These are phyloP conservation scores for Papilio demoleus DNA, from an alignment of 2,888 invertebrate genomes.

Conservation along the genomic window DNA sequence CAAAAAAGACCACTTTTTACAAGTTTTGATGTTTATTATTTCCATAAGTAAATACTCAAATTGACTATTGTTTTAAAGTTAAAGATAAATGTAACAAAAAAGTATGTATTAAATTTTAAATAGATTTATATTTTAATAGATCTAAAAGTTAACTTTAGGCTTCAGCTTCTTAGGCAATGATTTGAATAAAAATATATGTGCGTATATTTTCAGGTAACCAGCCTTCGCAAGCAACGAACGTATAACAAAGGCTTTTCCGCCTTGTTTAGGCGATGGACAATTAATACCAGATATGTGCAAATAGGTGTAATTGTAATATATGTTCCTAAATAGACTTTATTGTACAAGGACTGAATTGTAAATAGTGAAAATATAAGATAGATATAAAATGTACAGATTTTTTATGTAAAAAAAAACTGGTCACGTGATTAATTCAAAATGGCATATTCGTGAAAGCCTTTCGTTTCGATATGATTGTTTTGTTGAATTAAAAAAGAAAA, in stretches of 20 bases:
- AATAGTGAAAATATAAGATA: conserved; percentile 49
- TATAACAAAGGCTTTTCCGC: conserved; percentile 55
- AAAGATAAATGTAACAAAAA: too few relatives aligned
- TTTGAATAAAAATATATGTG: neutral
- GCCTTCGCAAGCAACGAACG: conserved; percentile 73
- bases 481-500: conserved; percentile 5
- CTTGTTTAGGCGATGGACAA: conserved; percentile 27
- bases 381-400: conserved; percentile 43
- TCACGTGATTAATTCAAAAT: neutral
- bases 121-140: too few relatives aligned
- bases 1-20: too few relatives aligned
- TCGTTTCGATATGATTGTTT: conserved; percentile 5
- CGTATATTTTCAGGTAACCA: conserved; percentile 51
- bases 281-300: conserved; percentile 42
- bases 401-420: conserved; percentile 22
- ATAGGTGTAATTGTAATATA: conserved; percentile 58
- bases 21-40: too few relatives aligned
- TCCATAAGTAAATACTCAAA: too few relatives aligned
- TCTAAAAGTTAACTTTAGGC: too few relatives aligned
- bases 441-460: neutral
- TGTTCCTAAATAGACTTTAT: conserved; percentile 62
- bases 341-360: conserved; percentile 54
- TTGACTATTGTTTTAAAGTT: too few relatives aligned
- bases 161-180: too few relatives aligned
- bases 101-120: too few relatives aligned